Evolutionary conservation across 1,140 invertebrate genomes (phyloP).

Genomic region (Colletes gigas): DNA sequence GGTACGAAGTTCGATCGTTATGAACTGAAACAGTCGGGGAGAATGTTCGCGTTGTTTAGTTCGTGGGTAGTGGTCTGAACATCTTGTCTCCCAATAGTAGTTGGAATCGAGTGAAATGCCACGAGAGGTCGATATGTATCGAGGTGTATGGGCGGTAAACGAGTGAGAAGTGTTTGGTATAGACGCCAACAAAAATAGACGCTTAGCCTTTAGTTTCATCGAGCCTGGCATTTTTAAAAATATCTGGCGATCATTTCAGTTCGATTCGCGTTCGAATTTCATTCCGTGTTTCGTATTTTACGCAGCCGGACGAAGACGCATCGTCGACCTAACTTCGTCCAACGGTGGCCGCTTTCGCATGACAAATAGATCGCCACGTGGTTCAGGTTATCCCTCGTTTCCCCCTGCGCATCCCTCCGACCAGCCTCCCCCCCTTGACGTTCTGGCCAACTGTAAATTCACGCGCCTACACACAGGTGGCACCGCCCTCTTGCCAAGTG

Average conservation of each 20-base stretch:
- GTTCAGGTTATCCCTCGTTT: slow-evolving; percentile 49
- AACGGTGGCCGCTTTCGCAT: slow-evolving; percentile 62
- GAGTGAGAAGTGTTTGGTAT: no score
- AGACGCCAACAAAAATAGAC: no score
- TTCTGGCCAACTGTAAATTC: slow-evolving; percentile 65
- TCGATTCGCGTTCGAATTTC: background rate
- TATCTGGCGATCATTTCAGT: background rate
- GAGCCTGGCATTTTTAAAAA: no score
- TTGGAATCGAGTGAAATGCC: no score
- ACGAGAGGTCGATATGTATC: no score
- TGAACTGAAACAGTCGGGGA: no score
- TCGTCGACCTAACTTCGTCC: slow-evolving; percentile 55
- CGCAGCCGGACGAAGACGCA: slow-evolving; percentile 31
- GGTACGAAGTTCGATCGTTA: no score
- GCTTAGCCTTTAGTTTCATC: no score
- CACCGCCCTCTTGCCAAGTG: slow-evolving; percentile 65
- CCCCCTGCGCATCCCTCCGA: slow-evolving; percentile 32
- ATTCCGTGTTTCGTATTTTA: background rate
- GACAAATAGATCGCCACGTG: slow-evolving; percentile 71
- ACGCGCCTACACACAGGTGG: slow-evolving; percentile 73
- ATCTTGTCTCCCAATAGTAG: no score
- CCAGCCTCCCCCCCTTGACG: slow-evolving; percentile 18
- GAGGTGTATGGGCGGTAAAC: no score
- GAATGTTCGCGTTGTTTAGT: no score
- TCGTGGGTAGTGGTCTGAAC: no score